Evolutionary conservation across 2,113 vertebrate species (phyloP).

Genomic region (Naja naja): DNA sequence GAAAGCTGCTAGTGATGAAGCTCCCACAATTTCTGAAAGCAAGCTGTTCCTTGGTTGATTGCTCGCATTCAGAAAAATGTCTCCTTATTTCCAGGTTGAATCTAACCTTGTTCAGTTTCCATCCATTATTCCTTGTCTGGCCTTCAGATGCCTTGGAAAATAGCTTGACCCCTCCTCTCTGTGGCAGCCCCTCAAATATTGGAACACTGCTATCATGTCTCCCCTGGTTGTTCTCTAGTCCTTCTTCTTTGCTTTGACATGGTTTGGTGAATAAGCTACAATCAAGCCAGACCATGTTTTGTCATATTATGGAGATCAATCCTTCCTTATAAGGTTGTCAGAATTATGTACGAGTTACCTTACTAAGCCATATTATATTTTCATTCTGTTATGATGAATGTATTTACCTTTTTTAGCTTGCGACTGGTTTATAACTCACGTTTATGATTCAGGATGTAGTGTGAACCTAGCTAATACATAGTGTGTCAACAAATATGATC

Average conservation of each 20-base stretch:
- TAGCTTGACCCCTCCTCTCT: no score
- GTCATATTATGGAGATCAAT: not conserved
- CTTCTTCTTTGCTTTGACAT: not conserved
- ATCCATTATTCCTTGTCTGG: no score
- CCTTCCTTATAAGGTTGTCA: not conserved
- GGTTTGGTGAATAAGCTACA: not conserved
- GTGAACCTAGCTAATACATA: not conserved
- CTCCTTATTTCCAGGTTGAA: no score
- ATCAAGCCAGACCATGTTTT: not conserved
- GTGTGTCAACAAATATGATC: not conserved
- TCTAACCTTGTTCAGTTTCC: no score
- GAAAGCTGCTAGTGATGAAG: no score
- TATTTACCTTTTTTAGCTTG: not conserved
- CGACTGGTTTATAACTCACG: not conserved
- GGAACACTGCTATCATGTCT: no score
- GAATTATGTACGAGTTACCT: not conserved
- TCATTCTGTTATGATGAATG: not conserved
- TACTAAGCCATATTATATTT: not conserved
- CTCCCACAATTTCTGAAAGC: no score
- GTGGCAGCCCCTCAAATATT: no score
- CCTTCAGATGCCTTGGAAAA: no score
- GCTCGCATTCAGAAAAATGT: no score
- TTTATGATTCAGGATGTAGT: not conserved
- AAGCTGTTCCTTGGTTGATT: no score
- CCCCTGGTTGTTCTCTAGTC: no score